These are phyloP conservation scores for Nematostella vectensis DNA, from an alignment of 92 coral and sea anemone species.

Conservation along the genomic window DNA sequence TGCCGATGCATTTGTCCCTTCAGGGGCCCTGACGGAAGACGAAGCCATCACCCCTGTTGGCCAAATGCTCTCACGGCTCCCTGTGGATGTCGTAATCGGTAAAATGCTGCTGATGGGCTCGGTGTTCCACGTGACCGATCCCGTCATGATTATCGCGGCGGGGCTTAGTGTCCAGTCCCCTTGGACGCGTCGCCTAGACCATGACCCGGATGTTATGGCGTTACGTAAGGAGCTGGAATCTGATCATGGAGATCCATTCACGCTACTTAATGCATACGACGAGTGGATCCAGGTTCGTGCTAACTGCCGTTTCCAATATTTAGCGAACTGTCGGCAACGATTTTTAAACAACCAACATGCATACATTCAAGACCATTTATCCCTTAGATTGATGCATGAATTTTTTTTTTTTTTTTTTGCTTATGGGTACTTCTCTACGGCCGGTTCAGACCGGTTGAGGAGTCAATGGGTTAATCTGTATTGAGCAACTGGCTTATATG, in stretches of 20 bases:
- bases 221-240: constrained; percentile 78
- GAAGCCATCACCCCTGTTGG: constrained; percentile 86
- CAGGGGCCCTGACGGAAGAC: constrained; percentile 70
- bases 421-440: too few species aligned
- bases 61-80: constrained; percentile 83
- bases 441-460: too few species aligned
- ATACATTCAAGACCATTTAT: too few species aligned
- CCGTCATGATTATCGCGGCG: constrained; percentile 91
- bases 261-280: constrained; percentile 86
- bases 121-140: constrained; percentile 91
- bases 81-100: constrained; percentile 97
- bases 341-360: too few species aligned
- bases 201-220: constrained; percentile 93
- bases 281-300: constrained; percentile 82
- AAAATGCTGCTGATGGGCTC: constrained; percentile 97
- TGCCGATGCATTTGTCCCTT: too few species aligned
- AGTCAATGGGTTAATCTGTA: too few species aligned
- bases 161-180: constrained; percentile 99
- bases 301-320: not conserved
- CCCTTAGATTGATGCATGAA: too few species aligned
- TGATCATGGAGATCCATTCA: constrained; percentile 99
- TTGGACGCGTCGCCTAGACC: constrained; percentile 82
- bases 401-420: too few species aligned
- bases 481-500: too few species aligned
- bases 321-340: not conserved